Evolutionary conservation across 2,888 invertebrate species (phyloP).

Genomic region (Augochlorella aurata): DNA sequence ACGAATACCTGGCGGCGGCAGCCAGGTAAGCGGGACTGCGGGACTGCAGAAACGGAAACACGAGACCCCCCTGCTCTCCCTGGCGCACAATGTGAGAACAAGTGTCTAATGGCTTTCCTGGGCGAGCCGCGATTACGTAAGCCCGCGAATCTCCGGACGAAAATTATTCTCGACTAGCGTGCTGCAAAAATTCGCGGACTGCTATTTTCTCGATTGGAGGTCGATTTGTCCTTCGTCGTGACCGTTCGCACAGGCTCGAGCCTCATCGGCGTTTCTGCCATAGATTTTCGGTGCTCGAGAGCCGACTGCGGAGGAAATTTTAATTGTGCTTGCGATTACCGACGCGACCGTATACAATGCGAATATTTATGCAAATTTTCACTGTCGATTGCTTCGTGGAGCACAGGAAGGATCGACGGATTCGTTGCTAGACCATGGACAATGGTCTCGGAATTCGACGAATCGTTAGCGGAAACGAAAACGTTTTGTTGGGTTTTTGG

Average conservation of each 20-base stretch:
- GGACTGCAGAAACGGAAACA: constrained; percentile 58
- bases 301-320: background rate
- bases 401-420: no score
- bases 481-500: background rate
- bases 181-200: background rate
- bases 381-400: background rate
- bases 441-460: no score
- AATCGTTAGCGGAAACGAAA: background rate
- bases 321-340: background rate
- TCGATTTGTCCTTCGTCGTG: background rate
- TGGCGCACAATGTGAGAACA: constrained; percentile 52
- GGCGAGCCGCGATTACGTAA: constrained; percentile 33
- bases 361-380: background rate
- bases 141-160: background rate
- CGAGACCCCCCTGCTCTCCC: constrained; percentile 41
- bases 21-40: constrained; percentile 44
- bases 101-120: constrained; percentile 38
- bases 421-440: no score
- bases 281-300: background rate
- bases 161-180: background rate
- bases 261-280: background rate
- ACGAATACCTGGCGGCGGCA: constrained; percentile 40
- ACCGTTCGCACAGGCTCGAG: background rate
- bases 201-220: background rate
- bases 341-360: no score